Evolutionary conservation across 1,140 invertebrate species (phyloP).

Genomic region (Euschistus heros): DNA sequence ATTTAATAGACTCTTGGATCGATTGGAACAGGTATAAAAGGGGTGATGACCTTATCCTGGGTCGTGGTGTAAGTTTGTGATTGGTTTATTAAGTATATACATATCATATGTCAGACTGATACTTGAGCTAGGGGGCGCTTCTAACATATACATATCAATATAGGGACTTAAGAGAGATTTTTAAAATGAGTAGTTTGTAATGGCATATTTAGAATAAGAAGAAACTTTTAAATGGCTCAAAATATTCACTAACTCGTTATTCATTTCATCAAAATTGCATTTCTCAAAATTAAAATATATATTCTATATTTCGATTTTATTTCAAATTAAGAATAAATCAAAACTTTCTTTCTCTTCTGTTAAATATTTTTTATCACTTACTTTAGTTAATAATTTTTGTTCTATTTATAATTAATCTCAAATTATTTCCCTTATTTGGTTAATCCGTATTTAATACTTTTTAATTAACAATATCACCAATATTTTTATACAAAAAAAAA

Average conservation of each 20-base stretch:
- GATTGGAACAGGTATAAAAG: too few relatives aligned
- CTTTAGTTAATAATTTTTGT: too few relatives aligned
- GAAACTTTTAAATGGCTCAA: conserved; percentile 21
- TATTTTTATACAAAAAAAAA: too few relatives aligned
- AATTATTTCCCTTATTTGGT: too few relatives aligned
- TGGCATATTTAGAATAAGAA: conserved; percentile 1
- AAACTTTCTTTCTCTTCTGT: background rate
- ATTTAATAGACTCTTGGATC: too few relatives aligned
- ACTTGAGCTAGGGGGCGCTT: conserved; percentile 20
- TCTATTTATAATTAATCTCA: too few relatives aligned
- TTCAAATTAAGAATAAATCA: background rate
- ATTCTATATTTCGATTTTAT: background rate
- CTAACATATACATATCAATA: conserved; percentile 18
- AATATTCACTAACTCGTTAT: background rate
- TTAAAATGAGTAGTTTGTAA: conserved; percentile 20
- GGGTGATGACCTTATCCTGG: too few relatives aligned
- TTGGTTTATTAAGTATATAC: conserved; percentile 14
- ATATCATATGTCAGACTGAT: conserved; percentile 24
- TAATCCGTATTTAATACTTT: too few relatives aligned
- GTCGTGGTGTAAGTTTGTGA: background rate
- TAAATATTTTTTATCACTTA: too few relatives aligned
- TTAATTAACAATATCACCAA: too few relatives aligned
- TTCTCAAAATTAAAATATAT: too few relatives aligned
- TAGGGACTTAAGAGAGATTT: conserved; percentile 6
- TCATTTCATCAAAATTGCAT: too few relatives aligned